Base-by-base conservation (phyloP, 1,140 invertebrate species). In the Parapsyche elsis region DNA sequence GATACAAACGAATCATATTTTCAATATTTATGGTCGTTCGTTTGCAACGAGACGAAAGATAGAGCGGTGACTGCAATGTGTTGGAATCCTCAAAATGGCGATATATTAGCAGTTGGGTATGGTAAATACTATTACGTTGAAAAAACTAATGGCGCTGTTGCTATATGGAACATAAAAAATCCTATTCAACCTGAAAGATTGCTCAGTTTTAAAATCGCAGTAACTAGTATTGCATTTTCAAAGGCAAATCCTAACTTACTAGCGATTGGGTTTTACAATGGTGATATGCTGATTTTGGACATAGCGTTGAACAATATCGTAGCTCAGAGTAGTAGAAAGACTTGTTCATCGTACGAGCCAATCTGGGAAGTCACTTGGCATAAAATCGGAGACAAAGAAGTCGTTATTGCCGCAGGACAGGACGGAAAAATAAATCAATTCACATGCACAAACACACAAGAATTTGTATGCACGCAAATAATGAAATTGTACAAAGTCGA, bases 131-230 rank as follows among this genome's bases (percentile, higher is more conserved):
- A 88, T 64, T 91, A 88, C 83, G 86, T 87, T 4, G 89, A 91
- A 45, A 81, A 81, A 1, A 86, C 80, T 9, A 86, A 87, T 67
- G 95, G 95, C 0, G 83, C 94, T n/a, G 88, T 97, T 0, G 90
- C 93, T 64, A 89, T 96, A 80, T 97, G 94, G 94, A 93, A 91
- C 81, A 92, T 96, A 0, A 97, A 97, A 88, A 97, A 97, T 87
- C 95, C 96, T 0, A 92, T 92, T 9, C 92, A 94, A 84, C 95
- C 95, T 0, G 96, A 96, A 85, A 90, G 92, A 81, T 84, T 90
- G 0, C 96, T 93, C 84, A 79, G 87, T 9, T 95, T 95, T 80
- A 84, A 91, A 10, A 91, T 90, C 82, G 91, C 94, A 0, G 90
- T 97, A 0, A 94, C 94, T 21, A 91, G 92, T 49, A 86, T 97